phyloP scores from a whole-genome alignment of 1,140 invertebrate species.

The Ips nitidus region DNA sequence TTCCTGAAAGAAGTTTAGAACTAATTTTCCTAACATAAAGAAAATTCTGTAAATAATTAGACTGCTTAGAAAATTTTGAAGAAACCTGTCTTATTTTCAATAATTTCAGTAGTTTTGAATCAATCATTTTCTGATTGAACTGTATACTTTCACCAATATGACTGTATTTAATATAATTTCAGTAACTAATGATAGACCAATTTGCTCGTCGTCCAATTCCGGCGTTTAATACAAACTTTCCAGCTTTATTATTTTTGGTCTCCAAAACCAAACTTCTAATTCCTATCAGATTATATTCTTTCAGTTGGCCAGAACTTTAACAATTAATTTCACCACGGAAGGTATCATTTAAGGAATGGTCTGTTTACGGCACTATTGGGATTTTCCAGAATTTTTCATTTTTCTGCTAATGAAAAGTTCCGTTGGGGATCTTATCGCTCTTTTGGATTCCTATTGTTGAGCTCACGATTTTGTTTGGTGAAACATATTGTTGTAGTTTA shows the following conservation, averaged over 20 bases:
- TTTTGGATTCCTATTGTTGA: too few relatives aligned
- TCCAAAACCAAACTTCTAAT: neutral
- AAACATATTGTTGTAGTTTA: too few relatives aligned
- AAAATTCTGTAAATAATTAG: neutral
- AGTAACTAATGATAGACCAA: too few relatives aligned
- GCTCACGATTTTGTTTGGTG: too few relatives aligned
- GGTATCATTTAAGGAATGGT: neutral
- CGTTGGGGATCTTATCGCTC: too few relatives aligned
- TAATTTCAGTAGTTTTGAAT: neutral
- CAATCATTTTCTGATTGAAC: neutral
- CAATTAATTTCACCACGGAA: constrained; percentile 3
- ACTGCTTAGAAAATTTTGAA: neutral
- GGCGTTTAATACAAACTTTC: too few relatives aligned
- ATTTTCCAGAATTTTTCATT: neutral
- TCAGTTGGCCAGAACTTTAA: neutral
- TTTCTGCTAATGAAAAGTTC: neutral
- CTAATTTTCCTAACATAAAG: neutral
- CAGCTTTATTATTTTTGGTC: neutral
- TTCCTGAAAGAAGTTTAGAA: neutral
- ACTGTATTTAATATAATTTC: too few relatives aligned
- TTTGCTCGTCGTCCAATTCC: too few relatives aligned
- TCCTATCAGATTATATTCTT: neutral
- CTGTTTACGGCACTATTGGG: neutral
- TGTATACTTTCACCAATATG: too few relatives aligned
- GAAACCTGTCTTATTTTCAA: neutral